A percentile compares a stretch with the other conserved stretches of the same genome.
These are phyloP conservation scores for Oncorhynchus nerka DNA, from an alignment of 2,113 vertebrate genomes.

Conservation along the genomic window DNA sequence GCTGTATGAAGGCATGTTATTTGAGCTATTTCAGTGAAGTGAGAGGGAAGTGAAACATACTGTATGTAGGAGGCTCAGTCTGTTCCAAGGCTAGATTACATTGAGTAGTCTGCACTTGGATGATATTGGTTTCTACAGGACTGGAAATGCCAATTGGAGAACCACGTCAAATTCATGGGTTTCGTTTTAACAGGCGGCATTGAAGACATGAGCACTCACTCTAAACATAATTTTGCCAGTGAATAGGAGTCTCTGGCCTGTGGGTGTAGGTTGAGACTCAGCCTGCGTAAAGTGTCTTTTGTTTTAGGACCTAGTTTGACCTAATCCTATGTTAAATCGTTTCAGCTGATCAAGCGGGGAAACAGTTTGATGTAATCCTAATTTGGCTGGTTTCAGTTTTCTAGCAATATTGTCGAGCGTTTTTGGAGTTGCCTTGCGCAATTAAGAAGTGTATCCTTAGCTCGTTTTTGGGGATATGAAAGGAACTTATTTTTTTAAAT, in stretches of 20 bases:
- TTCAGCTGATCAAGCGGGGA: slow-evolving; percentile 28
- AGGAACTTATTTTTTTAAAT: slow-evolving; percentile 47
- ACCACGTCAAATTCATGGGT: too few species aligned
- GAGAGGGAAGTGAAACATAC: background rate
- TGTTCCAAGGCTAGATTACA: too few species aligned
- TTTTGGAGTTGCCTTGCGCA: slow-evolving; percentile 33
- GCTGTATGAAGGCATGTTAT: background rate
- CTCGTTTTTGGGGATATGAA: slow-evolving; percentile 60
- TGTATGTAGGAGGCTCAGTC: too few species aligned
- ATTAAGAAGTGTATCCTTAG: background rate
- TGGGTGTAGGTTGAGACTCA: too few species aligned
- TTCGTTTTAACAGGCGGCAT: too few species aligned
- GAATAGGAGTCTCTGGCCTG: too few species aligned
- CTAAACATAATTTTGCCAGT: too few species aligned
- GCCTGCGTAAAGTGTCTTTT: background rate
- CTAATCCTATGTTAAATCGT: slow-evolving; percentile 16
- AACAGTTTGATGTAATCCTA: slow-evolving; percentile 36
- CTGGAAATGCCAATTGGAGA: too few species aligned
- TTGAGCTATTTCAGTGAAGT: background rate
- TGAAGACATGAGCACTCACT: too few species aligned
- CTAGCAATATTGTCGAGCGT: background rate
- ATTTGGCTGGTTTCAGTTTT: background rate
- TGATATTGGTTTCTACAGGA: too few species aligned
- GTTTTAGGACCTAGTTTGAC: background rate
- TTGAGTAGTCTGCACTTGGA: too few species aligned